A percentile compares a stretch with the other conserved stretches of the same genome.
Evolutionary conservation across 1,140 invertebrate genomes (phyloP).

Genomic region (honey bee (Apis mellifera)): DNA sequence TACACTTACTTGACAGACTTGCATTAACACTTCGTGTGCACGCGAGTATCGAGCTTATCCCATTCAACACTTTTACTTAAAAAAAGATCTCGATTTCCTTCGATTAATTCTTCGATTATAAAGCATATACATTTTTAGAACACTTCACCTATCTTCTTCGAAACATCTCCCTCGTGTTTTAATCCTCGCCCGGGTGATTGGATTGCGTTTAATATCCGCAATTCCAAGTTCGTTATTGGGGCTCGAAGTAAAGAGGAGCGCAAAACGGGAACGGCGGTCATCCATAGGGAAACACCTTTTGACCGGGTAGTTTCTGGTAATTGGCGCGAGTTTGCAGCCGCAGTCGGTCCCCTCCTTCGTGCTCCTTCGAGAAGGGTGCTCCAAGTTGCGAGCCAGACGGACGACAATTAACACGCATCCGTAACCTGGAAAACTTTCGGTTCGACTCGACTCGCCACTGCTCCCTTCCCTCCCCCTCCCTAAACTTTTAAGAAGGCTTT

Average conservation of each 20-base stretch:
- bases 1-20: too few species aligned
- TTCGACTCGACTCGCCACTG: slow-evolving; percentile 13
- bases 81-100: too few species aligned
- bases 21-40: too few species aligned
- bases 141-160: too few species aligned
- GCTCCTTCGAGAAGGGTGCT: slow-evolving; percentile 31
- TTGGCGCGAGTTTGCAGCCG: slow-evolving; percentile 45
- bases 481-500: slow-evolving; percentile 48
- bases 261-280: slow-evolving; percentile 28
- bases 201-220: slow-evolving; percentile 23
- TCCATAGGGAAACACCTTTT: slow-evolving; percentile 48
- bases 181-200: background rate
- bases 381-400: slow-evolving; percentile 28
- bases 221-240: slow-evolving; percentile 44
- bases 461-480: background rate
- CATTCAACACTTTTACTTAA: too few species aligned
- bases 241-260: slow-evolving; percentile 17
- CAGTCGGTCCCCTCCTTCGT: slow-evolving; percentile 1
- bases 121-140: too few species aligned
- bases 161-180: too few species aligned
- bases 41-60: too few species aligned
- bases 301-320: slow-evolving; percentile 46
- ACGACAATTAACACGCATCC: slow-evolving; percentile 49
- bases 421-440: slow-evolving; percentile 41
- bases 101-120: too few species aligned